These are phyloP conservation scores for Gallinago media DNA, from an alignment of 2,113 vertebrate species.

Conservation along the genomic window DNA sequence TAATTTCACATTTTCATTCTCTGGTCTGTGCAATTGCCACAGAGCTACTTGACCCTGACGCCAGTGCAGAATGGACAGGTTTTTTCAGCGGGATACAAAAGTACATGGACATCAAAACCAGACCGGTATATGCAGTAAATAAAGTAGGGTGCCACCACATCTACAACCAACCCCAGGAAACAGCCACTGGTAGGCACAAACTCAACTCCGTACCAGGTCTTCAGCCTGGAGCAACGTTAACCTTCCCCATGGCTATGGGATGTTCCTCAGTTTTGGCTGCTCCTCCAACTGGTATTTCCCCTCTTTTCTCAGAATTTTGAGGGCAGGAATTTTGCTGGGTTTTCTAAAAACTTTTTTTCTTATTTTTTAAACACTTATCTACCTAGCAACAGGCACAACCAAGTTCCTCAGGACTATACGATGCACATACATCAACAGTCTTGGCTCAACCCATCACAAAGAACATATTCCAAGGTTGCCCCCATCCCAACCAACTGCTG, in stretches of 20 bases:
- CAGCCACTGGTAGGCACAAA: background rate
- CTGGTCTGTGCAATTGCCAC: background rate
- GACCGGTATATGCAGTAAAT: too few species aligned
- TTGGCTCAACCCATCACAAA: background rate
- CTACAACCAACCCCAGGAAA: background rate
- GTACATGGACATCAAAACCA: too few species aligned
- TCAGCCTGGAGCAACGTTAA: background rate
- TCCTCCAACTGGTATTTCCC: background rate
- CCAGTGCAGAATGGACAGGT: background rate
- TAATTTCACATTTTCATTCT: slow-evolving; percentile 6
- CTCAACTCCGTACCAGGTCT: background rate
- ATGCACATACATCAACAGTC: background rate
- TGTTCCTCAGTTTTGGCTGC: background rate
- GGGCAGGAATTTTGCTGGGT: background rate
- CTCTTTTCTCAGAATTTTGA: background rate
- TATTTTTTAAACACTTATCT: background rate
- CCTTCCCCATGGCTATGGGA: background rate
- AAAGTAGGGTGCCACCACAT: too few species aligned
- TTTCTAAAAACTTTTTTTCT: background rate
- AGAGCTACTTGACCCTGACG: background rate
- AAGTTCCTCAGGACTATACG: background rate
- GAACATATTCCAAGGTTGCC: background rate
- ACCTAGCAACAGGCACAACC: background rate
- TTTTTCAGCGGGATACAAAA: background rate
- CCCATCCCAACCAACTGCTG: background rate